phyloP scores from a whole-genome alignment of 2,113 vertebrate genomes.

The Bucco capensis region DNA sequence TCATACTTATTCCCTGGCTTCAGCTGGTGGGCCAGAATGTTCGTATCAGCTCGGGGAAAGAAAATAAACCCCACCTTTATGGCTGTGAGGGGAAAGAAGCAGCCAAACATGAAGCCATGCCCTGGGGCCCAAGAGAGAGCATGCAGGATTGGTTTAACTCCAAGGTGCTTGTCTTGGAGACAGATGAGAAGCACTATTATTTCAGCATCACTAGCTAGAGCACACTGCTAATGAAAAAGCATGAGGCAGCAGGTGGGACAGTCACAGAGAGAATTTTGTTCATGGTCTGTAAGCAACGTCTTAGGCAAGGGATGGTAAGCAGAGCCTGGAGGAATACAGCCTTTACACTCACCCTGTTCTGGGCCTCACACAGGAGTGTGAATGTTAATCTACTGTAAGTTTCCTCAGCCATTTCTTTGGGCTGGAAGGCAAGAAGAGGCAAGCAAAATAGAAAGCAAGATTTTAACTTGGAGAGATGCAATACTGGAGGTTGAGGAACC shows the following conservation, averaged over 20 bases:
- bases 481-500: neutral
- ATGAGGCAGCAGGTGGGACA: neutral
- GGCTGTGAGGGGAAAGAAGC: neutral
- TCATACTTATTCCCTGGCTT: neutral
- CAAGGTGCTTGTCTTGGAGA: neutral
- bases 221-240: neutral
- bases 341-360: neutral
- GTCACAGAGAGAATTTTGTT: neutral
- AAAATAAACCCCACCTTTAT: neutral
- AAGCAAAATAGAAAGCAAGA: neutral
- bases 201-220: neutral
- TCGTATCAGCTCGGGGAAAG: neutral
- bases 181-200: neutral
- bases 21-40: neutral
- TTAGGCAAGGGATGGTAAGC: neutral
- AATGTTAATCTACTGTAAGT: neutral
- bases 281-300: neutral
- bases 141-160: neutral
- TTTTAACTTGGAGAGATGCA: neutral
- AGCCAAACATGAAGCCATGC: neutral
- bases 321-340: neutral
- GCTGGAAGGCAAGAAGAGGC: neutral
- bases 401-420: neutral
- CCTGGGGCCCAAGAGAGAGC: neutral
- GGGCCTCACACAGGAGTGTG: neutral